A percentile compares a stretch with the other conserved stretches of the same genome.
Evolutionary conservation across 2,888 invertebrate genomes (phyloP).

Genomic region (Steromphala cineraria): DNA sequence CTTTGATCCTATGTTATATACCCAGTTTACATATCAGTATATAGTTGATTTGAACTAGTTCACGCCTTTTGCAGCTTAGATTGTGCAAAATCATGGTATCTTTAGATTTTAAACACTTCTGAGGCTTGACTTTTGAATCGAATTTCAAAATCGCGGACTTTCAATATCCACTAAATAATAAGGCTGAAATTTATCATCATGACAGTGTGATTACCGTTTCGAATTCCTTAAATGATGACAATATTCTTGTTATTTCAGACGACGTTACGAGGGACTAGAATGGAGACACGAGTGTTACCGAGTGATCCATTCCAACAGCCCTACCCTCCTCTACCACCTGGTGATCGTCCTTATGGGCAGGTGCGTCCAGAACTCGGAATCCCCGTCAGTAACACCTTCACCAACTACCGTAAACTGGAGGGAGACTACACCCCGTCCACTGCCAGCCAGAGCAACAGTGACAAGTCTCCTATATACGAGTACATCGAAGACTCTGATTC

Average conservation of each 20-base stretch:
- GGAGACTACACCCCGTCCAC: constrained; percentile 37
- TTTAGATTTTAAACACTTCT: too few relatives aligned
- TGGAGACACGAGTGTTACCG: constrained; percentile 34
- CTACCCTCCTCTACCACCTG: not conserved
- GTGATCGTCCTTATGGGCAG: not conserved
- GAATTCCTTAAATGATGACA: too few relatives aligned
- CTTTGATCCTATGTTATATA: too few relatives aligned
- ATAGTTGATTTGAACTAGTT: too few relatives aligned
- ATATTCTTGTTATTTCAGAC: constrained; percentile 28
- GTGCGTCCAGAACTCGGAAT: constrained; percentile 11
- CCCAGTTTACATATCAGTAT: too few relatives aligned
- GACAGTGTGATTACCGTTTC: too few relatives aligned
- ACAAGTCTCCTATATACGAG: constrained; percentile 47
- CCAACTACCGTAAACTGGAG: constrained; percentile 35
- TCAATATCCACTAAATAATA: too few relatives aligned
- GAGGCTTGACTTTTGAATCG: too few relatives aligned
- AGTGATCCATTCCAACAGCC: constrained; percentile 19
- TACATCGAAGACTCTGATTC: constrained; percentile 42
- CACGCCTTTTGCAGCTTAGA: too few relatives aligned
- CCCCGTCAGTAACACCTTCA: constrained; percentile 26
- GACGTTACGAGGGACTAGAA: constrained; percentile 32
- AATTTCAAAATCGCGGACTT: too few relatives aligned
- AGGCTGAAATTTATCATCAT: too few relatives aligned
- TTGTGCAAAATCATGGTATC: too few relatives aligned
- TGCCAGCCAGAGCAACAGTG: constrained; percentile 41